Conservation (phyloP, 2,797 vertebrate genomes). For the Trematomus bernacchii region DNA sequence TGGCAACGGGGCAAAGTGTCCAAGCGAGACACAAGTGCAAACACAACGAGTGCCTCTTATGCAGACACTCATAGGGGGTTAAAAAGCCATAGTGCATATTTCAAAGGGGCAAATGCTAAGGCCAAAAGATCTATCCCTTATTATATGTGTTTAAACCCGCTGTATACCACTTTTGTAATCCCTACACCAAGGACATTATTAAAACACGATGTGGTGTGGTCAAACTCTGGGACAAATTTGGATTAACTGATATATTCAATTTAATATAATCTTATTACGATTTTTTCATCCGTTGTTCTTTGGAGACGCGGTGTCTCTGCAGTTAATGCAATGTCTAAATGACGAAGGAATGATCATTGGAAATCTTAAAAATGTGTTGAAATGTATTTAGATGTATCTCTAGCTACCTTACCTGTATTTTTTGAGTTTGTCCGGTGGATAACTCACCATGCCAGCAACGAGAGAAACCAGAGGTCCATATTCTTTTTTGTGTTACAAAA, state of each 20-base stretch:
- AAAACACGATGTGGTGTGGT: not conserved
- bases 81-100: slow-evolving; percentile 32
- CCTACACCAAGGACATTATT: not conserved
- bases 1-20: slow-evolving; percentile 55
- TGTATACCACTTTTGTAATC: not conserved
- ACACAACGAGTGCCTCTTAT: slow-evolving; percentile 40
- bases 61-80: slow-evolving; percentile 15
- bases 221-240: not conserved
- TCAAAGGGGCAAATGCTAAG: slow-evolving; percentile 27
- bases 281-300: not conserved
- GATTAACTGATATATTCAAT: not conserved
- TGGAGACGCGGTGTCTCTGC: not conserved
- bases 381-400: not conserved
- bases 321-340: not conserved
- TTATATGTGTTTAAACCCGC: not conserved
- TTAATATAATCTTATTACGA: not conserved
- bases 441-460: not conserved
- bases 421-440: not conserved
- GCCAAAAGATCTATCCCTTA: not conserved
- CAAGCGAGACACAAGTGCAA: slow-evolving; percentile 51
- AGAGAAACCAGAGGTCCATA: not conserved
- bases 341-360: not conserved
- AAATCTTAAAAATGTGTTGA: not conserved
- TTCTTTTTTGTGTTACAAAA: not conserved
- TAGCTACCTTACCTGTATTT: not conserved